These are phyloP conservation scores for Platyscapa corneri DNA, from an alignment of 1,140 invertebrate genomes.

Conservation along the genomic window DNA sequence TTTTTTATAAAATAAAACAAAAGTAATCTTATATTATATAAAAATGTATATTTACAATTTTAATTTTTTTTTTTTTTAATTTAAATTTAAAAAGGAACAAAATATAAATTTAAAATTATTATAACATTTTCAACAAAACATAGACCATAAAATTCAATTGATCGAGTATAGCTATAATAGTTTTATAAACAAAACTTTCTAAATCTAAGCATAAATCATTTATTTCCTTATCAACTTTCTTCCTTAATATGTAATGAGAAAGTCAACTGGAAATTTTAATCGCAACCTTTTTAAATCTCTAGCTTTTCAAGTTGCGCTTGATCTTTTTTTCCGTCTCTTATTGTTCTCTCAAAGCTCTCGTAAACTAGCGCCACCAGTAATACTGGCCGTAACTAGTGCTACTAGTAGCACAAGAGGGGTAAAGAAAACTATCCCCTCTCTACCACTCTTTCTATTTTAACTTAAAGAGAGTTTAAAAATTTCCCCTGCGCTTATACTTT, in stretches of 20 bases:
- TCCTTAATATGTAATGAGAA: slow-evolving; percentile 14
- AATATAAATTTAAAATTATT: neutral
- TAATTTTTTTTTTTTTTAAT: too few species aligned
- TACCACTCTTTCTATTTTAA: neutral
- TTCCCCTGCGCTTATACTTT: slow-evolving; percentile 63
- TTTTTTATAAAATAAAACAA: too few species aligned
- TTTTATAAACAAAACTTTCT: neutral
- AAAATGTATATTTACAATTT: too few species aligned
- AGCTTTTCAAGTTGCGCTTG: slow-evolving; percentile 61
- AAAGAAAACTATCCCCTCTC: slow-evolving; percentile 6
- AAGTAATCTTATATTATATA: too few species aligned
- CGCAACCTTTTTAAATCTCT: slow-evolving; percentile 23
- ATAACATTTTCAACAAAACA: neutral
- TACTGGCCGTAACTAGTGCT: slow-evolving; percentile 13
- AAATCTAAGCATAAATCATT: neutral
- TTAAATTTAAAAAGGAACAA: too few species aligned
- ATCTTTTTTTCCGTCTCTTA: slow-evolving; percentile 54
- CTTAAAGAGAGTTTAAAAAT: slow-evolving; percentile 70
- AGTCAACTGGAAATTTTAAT: slow-evolving; percentile 27
- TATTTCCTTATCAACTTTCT: slow-evolving; percentile 42
- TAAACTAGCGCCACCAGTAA: slow-evolving; percentile 53
- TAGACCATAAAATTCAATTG: neutral
- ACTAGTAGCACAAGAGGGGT: neutral
- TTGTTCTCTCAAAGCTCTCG: slow-evolving; percentile 63
- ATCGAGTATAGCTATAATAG: neutral